Base-by-base conservation (phyloP, 2,888 invertebrate genomes). In the Neoscelio sp. region DNA sequence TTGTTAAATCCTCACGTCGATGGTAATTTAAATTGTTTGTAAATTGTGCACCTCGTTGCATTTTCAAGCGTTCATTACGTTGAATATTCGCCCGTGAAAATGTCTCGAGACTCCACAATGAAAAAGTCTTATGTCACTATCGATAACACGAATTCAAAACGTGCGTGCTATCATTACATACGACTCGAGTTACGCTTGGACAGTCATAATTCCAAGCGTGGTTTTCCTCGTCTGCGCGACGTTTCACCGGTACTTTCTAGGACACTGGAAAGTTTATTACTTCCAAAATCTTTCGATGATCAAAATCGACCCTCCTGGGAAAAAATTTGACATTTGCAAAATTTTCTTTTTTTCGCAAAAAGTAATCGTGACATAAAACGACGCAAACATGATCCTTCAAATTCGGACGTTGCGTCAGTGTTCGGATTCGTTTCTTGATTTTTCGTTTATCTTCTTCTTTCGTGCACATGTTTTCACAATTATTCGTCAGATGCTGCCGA, bases 101-200 rank as follows among this genome's bases (percentile, higher is more conserved):
- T 38, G 38, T 15, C 15, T 10, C 38, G n/a, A 12, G 15, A 13
- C 15, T 33, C 30, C 30, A 4, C 46, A 35, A 46, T 3, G 26
- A 17, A 35, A 26, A 42, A 67, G 40, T 28, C 46, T 58, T 68
- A 58, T 68, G 68, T 58, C 58, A 58, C 30, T 28, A 38, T 58
- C 30, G 58, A 70, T 40, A 50, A 40, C 18, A 33, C 17, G 17
- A 42, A 40, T 40, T 40, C 35, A 38, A 58, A 68, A 7, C 56
- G 6, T 2, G 56, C 23, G 30, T 54, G 3, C 40, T 40, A 20
- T 70, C 10, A 60, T 70, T 70, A 60, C 33, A 33, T 60, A 60
- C 38, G 35, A 48, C 52, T 50, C 23, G 18, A 70, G 60, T 44
- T 50, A 52, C 52, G 42, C 70, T 60, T 40, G 33, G 42, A 12